phyloP scores from a whole-genome alignment of 2,888 invertebrate species.

The Sinohyriopsis cumingii region DNA sequence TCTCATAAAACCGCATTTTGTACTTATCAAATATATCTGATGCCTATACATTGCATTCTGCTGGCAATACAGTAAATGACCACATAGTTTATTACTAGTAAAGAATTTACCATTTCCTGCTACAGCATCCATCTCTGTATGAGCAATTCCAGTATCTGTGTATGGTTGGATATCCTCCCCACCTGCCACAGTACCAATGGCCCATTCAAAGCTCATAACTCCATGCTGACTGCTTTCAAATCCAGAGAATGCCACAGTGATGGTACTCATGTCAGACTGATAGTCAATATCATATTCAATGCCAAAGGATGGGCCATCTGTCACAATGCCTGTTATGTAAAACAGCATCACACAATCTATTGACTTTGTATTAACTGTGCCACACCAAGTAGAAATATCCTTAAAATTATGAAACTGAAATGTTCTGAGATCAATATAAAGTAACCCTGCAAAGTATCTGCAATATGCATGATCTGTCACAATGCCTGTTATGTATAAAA shows the following conservation, averaged over 20 bases:
- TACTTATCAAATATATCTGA: too few relatives aligned
- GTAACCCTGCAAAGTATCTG: too few relatives aligned
- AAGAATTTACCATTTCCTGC: conserved; percentile 28
- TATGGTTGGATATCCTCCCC: conserved; percentile 48
- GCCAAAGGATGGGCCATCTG: conserved; percentile 32
- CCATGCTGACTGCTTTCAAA: conserved; percentile 50
- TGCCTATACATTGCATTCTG: too few relatives aligned
- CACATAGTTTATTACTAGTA: not conserved
- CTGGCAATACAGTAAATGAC: too few relatives aligned
- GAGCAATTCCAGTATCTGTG: conserved; percentile 32
- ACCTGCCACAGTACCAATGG: conserved; percentile 45
- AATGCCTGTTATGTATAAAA: too few relatives aligned
- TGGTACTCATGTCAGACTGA: conserved; percentile 35
- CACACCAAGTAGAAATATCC: too few relatives aligned
- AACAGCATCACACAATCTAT: too few relatives aligned
- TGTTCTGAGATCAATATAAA: too few relatives aligned
- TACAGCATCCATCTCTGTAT: conserved; percentile 25
- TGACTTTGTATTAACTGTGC: too few relatives aligned
- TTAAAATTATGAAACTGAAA: too few relatives aligned
- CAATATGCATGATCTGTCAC: conserved; percentile 18
- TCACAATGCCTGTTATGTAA: conserved; percentile 25
- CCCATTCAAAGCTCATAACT: conserved; percentile 46
- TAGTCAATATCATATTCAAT: conserved; percentile 43
- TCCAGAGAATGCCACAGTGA: conserved; percentile 43
- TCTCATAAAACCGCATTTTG: too few relatives aligned